Evolutionary conservation across 2,113 vertebrate genomes (phyloP), one percentile per base, ranked within the genome.

Genomic region (Ictalurus furcatus): DNA sequence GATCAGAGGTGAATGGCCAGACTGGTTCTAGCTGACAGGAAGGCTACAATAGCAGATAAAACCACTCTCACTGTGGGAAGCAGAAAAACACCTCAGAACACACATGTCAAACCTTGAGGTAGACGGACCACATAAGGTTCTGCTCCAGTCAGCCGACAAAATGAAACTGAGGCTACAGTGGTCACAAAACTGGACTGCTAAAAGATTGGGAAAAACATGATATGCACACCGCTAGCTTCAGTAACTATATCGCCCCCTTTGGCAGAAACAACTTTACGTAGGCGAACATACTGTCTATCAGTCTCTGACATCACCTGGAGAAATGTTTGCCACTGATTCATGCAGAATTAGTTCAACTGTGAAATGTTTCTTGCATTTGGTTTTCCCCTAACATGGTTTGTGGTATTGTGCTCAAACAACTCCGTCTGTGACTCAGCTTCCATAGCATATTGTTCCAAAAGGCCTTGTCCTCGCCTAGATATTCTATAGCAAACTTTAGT

Each of bases 301-400:
- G 4, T 54, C 78, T 80, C 25, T 4, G 48, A n/a, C 48, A 80
- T 80, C 44, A n/a, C 48, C 54, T 25, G 78, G 48, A 54, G 48
- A 54, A 80, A 52, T n/a, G 48, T 81, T 81, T 58, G 28, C 12
- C 25, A 78, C 0, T 17, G 48, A 2, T n/a, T 6, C 28, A 58
- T 30, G 8, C 79, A 34, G 16, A 58, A 56, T 54, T 56, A 28
- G 14, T 25, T 48, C 40, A 40, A 52, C 40, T 81, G n/a, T 16
- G 79, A 81, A 58, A 81, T 58, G n/a, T 81, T 54, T 80, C 48
- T 54, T 79, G 25, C 78, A 81, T 52, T 52, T 52, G 48, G 48
- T 52, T 52, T 52, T 52, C 48, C 8, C 48, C 48, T 0, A 52
- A 52, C 37, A 37, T 12, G 30, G 28, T 28, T 3, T 30, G 12